phyloP scores from a whole-genome alignment of 2,113 vertebrate genomes.

The Cyprinodon brontotheroides region DNA sequence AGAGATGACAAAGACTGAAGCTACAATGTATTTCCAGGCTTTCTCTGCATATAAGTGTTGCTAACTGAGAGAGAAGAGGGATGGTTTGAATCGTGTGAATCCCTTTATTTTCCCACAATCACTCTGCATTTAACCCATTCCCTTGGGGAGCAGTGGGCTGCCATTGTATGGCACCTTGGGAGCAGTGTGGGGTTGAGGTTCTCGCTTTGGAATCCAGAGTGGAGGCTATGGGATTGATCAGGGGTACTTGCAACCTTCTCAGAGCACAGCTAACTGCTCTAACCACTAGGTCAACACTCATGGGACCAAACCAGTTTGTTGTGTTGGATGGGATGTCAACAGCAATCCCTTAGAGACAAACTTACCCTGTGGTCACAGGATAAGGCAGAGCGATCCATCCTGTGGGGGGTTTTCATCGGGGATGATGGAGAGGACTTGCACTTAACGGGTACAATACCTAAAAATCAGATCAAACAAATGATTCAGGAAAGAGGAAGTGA shows the following conservation, averaged over 20 bases:
- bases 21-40: not conserved
- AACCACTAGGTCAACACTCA: no score
- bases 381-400: constrained; percentile 78
- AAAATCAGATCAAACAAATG: not conserved
- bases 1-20: not conserved
- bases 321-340: not conserved
- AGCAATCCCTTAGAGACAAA: not conserved
- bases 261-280: no score
- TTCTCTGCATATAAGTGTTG: not conserved
- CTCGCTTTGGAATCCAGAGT: no score
- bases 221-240: no score
- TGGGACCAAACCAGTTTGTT: not conserved
- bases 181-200: no score
- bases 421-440: constrained; percentile 83
- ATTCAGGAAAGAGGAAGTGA: not conserved
- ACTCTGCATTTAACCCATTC: no score
- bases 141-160: no score
- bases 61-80: not conserved
- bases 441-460: constrained; percentile 64
- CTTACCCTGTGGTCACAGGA: constrained; percentile 82
- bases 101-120: no score
- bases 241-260: no score
- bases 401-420: constrained; percentile 80
- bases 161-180: no score
- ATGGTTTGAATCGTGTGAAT: not conserved